Evolutionary conservation across 2,888 invertebrate species (phyloP), one percentile per base, ranked within the genome.

Genomic region (Acanthoscelides obtectus): DNA sequence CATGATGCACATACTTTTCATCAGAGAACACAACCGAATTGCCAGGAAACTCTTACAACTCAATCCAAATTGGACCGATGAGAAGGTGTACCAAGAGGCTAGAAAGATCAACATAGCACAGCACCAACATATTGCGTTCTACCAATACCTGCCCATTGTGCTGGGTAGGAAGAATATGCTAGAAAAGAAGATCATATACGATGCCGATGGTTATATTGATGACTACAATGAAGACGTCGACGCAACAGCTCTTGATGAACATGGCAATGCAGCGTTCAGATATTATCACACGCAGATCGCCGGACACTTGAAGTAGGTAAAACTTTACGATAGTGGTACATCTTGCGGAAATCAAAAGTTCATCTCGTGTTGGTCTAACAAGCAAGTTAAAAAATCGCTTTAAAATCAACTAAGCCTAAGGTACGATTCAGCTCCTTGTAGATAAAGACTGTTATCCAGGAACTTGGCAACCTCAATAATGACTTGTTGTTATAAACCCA

Each of bases 41-140:
- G 92, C 93, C 0, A 87, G 88, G 45, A 83, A 81, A 1, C 85
- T 93, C 3, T 84, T 86, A 0, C 81, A 85, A 4, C 79, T 93
- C 27, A 94, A 94, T 84, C 92, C 92, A 0, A 91, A 91, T 75
- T 93, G 93, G 93, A 86, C 86, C 74, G 93, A 93, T 78, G 93
- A 93, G 83, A 90, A 87, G 0, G 80, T 90, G 4, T 94, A 88
- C 86, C 93, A 93, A 81, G 93, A 93, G 83, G 88, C 92, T 0
- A 87, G 93, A 66, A 87, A 90, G 65, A 92, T 93, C 72, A 85
- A 88, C 72, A 89, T 90, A 22, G 93, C 92, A 0, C 87, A 91
- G 81, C 88, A 90, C 78, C 93, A 93, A 81, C 89, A 91, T 76
- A 92, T 93, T 79, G 89, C 90, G 72, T 93, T 93, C 81, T 92